A percentile compares a stretch with the other conserved stretches of the same genome.
phyloP scores from a whole-genome alignment of 1,140 invertebrate genomes.

The Acarapis woodi region DNA sequence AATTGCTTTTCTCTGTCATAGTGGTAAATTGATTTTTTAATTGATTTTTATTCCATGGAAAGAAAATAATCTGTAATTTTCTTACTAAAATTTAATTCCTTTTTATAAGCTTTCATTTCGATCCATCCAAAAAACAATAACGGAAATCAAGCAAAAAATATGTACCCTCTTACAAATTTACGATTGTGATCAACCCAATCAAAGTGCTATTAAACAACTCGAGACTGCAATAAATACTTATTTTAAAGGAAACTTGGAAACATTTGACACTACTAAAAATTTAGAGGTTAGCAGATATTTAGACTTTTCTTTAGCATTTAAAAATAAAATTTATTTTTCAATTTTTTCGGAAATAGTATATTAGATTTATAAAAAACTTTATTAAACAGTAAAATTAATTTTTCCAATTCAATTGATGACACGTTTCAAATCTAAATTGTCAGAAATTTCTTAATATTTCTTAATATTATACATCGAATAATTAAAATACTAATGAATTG shows the following conservation, averaged over 20 bases:
- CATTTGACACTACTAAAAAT: slow-evolving; percentile 24
- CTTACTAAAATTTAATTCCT: not conserved
- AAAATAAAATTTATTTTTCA: too few relatives aligned
- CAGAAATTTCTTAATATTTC: not conserved
- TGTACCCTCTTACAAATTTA: slow-evolving; percentile 21
- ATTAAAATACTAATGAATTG: not conserved
- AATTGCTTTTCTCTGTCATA: slow-evolving; percentile 73
- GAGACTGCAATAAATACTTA: slow-evolving; percentile 23
- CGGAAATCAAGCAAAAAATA: slow-evolving; percentile 22
- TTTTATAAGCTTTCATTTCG: slow-evolving; percentile 27
- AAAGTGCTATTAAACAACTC: slow-evolving; percentile 16
- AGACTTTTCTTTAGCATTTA: not conserved
- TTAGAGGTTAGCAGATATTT: slow-evolving; percentile 21
- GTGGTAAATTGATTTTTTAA: slow-evolving; percentile 36
- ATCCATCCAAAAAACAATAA: slow-evolving; percentile 22
- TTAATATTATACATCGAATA: not conserved
- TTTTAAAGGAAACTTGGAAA: slow-evolving; percentile 23
- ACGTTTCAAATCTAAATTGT: not conserved
- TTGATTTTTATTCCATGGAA: not conserved
- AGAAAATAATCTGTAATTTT: not conserved
- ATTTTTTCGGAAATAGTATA: too few relatives aligned
- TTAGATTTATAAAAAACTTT: too few relatives aligned
- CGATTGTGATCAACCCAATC: not conserved
- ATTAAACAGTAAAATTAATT: not conserved
- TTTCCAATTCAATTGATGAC: too few relatives aligned